A percentile compares a stretch with the other conserved stretches of the same genome.
Conservation (phyloP, 2,113 vertebrate genomes). For the Triplophysa rosa region DNA sequence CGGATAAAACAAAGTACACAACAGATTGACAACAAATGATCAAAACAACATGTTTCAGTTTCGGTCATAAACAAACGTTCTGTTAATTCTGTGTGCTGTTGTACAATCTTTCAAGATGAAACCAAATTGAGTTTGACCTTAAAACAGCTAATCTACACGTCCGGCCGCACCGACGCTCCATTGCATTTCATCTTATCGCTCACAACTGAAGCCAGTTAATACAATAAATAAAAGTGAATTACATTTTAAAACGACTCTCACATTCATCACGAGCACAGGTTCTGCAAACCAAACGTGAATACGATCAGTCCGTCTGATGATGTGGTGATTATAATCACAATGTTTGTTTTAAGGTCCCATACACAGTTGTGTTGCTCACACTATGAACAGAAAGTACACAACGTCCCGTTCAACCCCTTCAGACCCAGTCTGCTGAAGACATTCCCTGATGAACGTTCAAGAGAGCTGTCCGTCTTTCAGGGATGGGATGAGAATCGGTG, state of each 20-base stretch:
- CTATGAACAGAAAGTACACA: conserved; percentile 32
- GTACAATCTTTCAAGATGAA: background rate
- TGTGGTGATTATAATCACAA: conserved; percentile 26
- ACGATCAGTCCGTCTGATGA: conserved; percentile 18
- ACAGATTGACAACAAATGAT: conserved; percentile 52
- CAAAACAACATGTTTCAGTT: conserved; percentile 38
- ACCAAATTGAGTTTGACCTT: background rate
- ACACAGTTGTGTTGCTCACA: conserved; percentile 36
- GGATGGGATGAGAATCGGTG: background rate
- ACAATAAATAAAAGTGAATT: conserved; percentile 59
- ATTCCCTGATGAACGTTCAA: background rate
- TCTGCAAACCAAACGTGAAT: conserved; percentile 12
- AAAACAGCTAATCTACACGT: background rate
- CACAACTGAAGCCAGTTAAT: conserved; percentile 13
- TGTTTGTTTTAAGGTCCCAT: background rate
- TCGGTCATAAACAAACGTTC: background rate
- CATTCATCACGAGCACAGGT: conserved; percentile 37
- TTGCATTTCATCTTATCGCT: background rate
- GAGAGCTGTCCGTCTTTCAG: background rate
- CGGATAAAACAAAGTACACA: conserved; percentile 45
- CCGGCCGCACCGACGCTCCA: background rate
- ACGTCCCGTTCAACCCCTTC: background rate
- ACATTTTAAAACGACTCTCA: conserved; percentile 34
- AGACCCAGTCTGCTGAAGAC: background rate
- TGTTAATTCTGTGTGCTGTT: background rate